phyloP scores from a whole-genome alignment of 2,888 invertebrate genomes.

The Raillietiella orientalis region DNA sequence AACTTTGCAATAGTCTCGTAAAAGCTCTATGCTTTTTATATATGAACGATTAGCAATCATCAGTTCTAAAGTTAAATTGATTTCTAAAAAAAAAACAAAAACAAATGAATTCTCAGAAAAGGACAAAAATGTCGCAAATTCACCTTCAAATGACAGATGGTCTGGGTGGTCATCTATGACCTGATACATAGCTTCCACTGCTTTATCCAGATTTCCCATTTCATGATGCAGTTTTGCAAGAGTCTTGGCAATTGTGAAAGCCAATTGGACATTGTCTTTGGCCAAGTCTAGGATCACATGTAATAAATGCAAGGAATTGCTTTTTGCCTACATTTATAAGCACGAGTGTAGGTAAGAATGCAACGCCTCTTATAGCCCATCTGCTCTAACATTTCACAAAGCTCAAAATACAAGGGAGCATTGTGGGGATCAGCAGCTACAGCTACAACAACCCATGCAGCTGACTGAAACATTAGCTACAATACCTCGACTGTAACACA shows the following conservation, averaged over 20 bases:
- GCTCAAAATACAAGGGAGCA: constrained; percentile 30
- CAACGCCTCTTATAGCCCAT: too few relatives aligned
- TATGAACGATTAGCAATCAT: constrained; percentile 34
- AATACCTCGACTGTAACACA: too few relatives aligned
- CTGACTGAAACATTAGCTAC: too few relatives aligned
- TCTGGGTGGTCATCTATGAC: constrained; percentile 38
- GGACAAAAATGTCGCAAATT: too few relatives aligned
- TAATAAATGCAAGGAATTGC: too few relatives aligned
- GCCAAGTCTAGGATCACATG: too few relatives aligned
- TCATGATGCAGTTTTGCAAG: constrained; percentile 37
- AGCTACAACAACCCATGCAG: too few relatives aligned
- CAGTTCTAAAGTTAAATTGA: constrained; percentile 52
- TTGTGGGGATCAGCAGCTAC: constrained; percentile 35
- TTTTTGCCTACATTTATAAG: too few relatives aligned
- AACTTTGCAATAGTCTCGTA: constrained; percentile 34
- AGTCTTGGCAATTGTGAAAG: constrained; percentile 33
- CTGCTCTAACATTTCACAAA: constrained; percentile 30
- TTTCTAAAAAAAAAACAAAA: constrained; percentile 20
- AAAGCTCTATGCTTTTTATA: constrained; percentile 29
- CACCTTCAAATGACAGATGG: constrained; percentile 23
- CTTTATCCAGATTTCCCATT: constrained; percentile 31
- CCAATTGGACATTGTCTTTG: too few relatives aligned
- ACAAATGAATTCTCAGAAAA: not conserved
- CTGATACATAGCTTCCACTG: constrained; percentile 34
- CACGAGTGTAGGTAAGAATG: too few relatives aligned